Conservation (phyloP, 2,797 vertebrate species). For the Lateolabrax maculatus region DNA sequence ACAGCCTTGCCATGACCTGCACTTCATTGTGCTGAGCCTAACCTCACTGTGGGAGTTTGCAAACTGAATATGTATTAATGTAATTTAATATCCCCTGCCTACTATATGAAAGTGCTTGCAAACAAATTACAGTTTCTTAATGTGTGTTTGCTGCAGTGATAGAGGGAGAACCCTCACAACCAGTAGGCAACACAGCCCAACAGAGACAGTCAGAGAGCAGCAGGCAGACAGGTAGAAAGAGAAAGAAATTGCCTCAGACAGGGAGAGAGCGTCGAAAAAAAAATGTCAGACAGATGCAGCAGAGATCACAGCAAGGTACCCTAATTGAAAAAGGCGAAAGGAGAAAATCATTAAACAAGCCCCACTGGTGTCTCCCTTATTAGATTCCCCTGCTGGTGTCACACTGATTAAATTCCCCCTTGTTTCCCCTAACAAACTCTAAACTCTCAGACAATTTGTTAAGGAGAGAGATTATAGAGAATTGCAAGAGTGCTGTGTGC, state of each 20-base stretch:
- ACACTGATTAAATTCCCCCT: slow-evolving; percentile 76
- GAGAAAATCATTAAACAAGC: slow-evolving; percentile 83
- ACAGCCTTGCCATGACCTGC: neutral
- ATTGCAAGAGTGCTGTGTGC: slow-evolving; percentile 33
- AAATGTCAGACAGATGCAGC: slow-evolving; percentile 61
- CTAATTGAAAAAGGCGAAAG: slow-evolving; percentile 78
- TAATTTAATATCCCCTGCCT: slow-evolving; percentile 22
- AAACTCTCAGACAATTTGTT: slow-evolving; percentile 77
- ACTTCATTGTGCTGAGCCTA: slow-evolving; percentile 8
- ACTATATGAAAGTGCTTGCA: neutral
- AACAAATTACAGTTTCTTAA: neutral
- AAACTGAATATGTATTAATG: slow-evolving; percentile 19
- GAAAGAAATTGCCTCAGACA: slow-evolving; percentile 50
- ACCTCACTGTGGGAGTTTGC: neutral
- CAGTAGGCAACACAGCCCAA: slow-evolving; percentile 13
- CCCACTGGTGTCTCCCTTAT: slow-evolving; percentile 79
- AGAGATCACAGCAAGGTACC: slow-evolving; percentile 74
- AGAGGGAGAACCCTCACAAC: neutral
- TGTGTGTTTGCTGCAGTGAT: neutral
- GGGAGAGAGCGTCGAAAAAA: slow-evolving; percentile 36
- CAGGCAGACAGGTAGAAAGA: slow-evolving; percentile 34
- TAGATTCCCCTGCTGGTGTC: slow-evolving; percentile 81
- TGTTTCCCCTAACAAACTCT: slow-evolving; percentile 80
- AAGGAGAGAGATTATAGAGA: slow-evolving; percentile 64
- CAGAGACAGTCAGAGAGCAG: slow-evolving; percentile 35